These are phyloP conservation scores for Xiphydria camelus DNA, from an alignment of 2,888 invertebrate species.

Conservation along the genomic window DNA sequence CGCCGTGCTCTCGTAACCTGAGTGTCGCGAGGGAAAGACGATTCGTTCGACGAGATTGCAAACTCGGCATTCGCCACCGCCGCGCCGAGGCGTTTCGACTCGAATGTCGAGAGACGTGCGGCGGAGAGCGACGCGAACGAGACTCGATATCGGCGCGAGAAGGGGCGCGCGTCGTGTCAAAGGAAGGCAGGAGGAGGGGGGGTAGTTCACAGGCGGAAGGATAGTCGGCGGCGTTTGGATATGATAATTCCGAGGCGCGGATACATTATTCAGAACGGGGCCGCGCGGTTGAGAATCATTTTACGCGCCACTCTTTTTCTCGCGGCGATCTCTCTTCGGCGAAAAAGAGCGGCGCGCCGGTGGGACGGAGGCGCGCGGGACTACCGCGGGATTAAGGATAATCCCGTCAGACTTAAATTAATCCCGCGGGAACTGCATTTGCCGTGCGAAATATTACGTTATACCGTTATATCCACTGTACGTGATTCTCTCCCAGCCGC, in stretches of 20 bases:
- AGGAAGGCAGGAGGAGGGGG: too few relatives aligned
- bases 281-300: constrained; percentile 26
- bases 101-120: constrained; percentile 3
- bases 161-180: too few relatives aligned
- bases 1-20: constrained; percentile 55
- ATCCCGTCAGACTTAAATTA: constrained; percentile 54
- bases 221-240: constrained; percentile 13
- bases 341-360: not conserved
- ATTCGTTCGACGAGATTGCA: too few relatives aligned
- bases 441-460: constrained; percentile 44
- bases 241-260: constrained; percentile 30
- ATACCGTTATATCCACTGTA: constrained; percentile 42
- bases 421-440: constrained; percentile 46
- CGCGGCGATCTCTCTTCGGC: constrained; percentile 15
- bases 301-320: constrained; percentile 19
- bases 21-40: too few relatives aligned
- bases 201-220: too few relatives aligned
- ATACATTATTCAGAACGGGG: constrained; percentile 35
- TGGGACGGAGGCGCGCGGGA: constrained; percentile 28
- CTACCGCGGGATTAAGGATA: constrained; percentile 47
- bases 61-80: too few relatives aligned
- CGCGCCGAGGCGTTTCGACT: too few relatives aligned
- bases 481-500: constrained; percentile 22
- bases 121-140: too few relatives aligned
- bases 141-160: too few relatives aligned